Evolutionary conservation across 2,888 invertebrate species (phyloP).

Genomic region (Allolobophora icterica): DNA sequence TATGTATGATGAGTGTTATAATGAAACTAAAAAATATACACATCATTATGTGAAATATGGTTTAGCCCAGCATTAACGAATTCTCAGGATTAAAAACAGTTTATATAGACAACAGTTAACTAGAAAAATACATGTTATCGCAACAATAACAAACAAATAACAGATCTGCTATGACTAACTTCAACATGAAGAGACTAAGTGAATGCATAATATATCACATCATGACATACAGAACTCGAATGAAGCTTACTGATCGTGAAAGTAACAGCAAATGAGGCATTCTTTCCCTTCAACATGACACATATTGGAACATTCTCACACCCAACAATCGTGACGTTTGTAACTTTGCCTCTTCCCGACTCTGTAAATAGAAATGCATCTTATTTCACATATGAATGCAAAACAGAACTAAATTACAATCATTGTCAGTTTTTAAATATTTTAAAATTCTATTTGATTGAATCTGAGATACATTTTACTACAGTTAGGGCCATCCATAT

Average conservation of each 20-base stretch:
- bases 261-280: constrained; percentile 27
- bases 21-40: too few species aligned
- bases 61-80: too few species aligned
- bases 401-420: not conserved
- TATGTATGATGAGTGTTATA: too few species aligned
- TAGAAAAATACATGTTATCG: too few species aligned
- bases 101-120: too few species aligned
- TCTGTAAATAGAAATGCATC: not conserved
- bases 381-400: too few species aligned
- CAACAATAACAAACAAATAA: not conserved
- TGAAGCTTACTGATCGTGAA: constrained; percentile 31
- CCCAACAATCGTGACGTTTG: not conserved
- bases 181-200: not conserved
- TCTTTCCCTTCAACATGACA: constrained; percentile 31
- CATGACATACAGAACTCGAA: not conserved
- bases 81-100: too few species aligned
- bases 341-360: constrained; percentile 31
- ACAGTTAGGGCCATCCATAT: too few species aligned
- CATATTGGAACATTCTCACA: constrained; percentile 28
- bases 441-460: too few species aligned
- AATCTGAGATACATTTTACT: too few species aligned
- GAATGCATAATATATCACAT: not conserved
- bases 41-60: too few species aligned
- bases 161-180: not conserved
- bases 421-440: not conserved